Evolutionary conservation across 2,113 vertebrate genomes (phyloP), one percentile per base, ranked within the genome.

Genomic region (Taurulus bubalis): DNA sequence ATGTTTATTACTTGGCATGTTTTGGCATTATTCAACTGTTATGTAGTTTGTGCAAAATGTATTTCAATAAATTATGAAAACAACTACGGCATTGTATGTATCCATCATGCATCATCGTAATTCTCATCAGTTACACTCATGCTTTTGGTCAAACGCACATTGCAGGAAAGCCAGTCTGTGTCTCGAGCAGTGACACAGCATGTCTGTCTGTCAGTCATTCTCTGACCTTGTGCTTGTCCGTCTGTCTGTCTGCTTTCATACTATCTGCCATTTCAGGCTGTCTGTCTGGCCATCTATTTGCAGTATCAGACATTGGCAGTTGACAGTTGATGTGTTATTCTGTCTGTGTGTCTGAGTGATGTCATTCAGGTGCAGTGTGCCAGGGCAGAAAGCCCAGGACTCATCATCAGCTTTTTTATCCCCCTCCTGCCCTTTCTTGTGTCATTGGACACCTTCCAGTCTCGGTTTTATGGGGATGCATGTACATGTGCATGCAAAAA

Each of bases 211-310:
- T 86, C 87, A 72, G 76, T 72, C 53, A 28, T 63, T 79, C 79
- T 80, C 75, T 92, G 90, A 88, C 89, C 84, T 90, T 91, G 74
- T 69, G 68, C 34, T 62, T 84, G 71, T 87, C 74, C 18, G 80
- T 80, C 88, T 65, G 56, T 83, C 91, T 80, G 87, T 85, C 91
- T 82, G 85, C 85, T 79, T 76, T 85, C 86, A 78, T 77, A 78
- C 80, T 74, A 79, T 89, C 85, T 73, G 83, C 84, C 89, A 86
- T 69, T 87, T 78, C 87, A 80, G 80, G 60, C 82, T 88, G 90
- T 92, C 92, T 88, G 90, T 92, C 92, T 85, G 79, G 65, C 55
- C 40, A 10, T 92, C 91, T 94, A 94, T 93, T 93, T 94, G 79
- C 83, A 92, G 93, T 55, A 64, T 60, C 87, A 87, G 91, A 87